Evolutionary conservation across 2,113 vertebrate species (phyloP), one percentile per base, ranked within the genome.

Genomic region (Hepsetus odoe): DNA sequence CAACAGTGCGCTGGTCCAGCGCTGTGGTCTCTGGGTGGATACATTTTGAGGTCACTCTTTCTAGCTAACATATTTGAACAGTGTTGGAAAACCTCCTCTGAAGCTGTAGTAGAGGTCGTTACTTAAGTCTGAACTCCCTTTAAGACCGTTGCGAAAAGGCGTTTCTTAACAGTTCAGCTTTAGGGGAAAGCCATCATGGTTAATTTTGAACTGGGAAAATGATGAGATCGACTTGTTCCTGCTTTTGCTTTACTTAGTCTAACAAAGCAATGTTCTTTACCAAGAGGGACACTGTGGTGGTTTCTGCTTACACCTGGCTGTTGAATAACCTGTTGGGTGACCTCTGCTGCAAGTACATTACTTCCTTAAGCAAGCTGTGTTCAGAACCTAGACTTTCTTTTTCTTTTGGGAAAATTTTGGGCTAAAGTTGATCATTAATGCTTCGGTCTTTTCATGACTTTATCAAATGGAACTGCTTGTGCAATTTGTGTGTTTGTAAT

Each of bases 311-410:
- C 79, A 22, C 49, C 26, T 28, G 12, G 30, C 58, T 71, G 67
- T 44, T 82, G 83, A 77, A 65, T 49, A 82, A 85, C 83, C 58
- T 56, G 83, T 82, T 59, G 11, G 28, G 76, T 76, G 80, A 77
- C 73, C 58, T 82, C 44, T 72, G 14, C 53, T 51, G 30, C 13
- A 5, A 20, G 10, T 62, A 53, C 28, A 49, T 61, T 72, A 33
- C 61, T 74, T 70, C 24, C 9, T 75, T 14, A 53, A 53, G 38
- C 24, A 71, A 16, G 32, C 42, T 56, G 42, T n/a, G 38, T 76
- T 55, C 40, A 35, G 28, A 42, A 38, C n/a, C n/a, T n/a, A 33
- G 59, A 16, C 16, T 35, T 20, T 44, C 4, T 42, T 59, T 61
- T 58, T 11, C n/a, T 22, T 67, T 24, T 56, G 40, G 12, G 33